Base-by-base conservation (phyloP, 2,888 invertebrate species). In the Lithodes maja region DNA sequence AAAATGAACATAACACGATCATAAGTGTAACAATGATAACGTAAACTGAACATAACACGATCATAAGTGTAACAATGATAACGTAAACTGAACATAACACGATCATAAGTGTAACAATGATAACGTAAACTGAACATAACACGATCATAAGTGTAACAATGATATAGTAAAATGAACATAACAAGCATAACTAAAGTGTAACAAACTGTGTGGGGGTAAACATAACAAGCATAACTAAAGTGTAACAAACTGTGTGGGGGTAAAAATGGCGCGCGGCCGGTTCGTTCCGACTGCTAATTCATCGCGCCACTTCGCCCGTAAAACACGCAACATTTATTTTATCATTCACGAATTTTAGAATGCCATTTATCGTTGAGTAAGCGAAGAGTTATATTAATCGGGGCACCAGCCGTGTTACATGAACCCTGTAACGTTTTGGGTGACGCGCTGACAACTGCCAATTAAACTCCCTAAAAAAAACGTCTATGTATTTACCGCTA, bases 291-390 rank as follows among this genome's bases (percentile, higher is more conserved):
- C 61, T 68, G 84, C 33, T 61, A 84, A 61, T 61, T 75, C 54
- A 54, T n/a, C 50, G 71, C 71, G 75, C 77, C 77, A 84, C 77
- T 33, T 17, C 50, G 61, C 49, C 77, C 49, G 74, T 50, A 61
- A 77, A 77, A 84, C 61, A 77, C 75, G 77, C 77, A 84, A 84
- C 84, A 84, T 77, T 84, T 77, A 84, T 84, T 77, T 61, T 55
- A 77, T 84, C 84, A 84, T 77, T 77, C 84, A 77, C 84, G 33
- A 77, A 61, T 84, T 84, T 84, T 77, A 54, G 74, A 61, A 77
- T 61, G 9, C 50, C 84, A 84, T 84, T 84, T 84, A 84, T 84
- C 53, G 84, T 77, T 55, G 77, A 84, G 84, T 77, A 77, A 84
- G 84, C 77, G 84, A 84, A 61, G 55, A 84, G 84, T 54, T 61